These are phyloP conservation scores for Myiotriccus ornatus DNA, from an alignment of 2,797 vertebrate genomes.

Conservation along the genomic window DNA sequence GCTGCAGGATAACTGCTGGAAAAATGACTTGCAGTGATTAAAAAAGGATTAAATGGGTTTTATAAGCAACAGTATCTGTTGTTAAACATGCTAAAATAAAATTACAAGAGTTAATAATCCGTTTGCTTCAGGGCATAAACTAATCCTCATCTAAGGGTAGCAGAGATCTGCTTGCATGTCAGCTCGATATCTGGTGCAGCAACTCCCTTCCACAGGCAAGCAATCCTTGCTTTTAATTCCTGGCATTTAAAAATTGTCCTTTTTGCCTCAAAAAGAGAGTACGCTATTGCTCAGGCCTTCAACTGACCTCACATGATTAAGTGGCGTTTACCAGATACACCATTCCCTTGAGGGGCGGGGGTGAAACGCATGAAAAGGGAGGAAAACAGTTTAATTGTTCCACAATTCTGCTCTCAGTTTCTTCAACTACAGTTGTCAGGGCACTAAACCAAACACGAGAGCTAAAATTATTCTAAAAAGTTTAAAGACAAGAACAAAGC, in stretches of 20 bases:
- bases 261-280: neutral
- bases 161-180: slow-evolving; percentile 34
- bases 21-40: slow-evolving; percentile 50
- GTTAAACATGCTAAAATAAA: slow-evolving; percentile 68
- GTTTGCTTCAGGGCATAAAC: slow-evolving; percentile 54
- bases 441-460: neutral
- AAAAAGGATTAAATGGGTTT: slow-evolving; percentile 62
- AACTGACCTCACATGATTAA: slow-evolving; percentile 48
- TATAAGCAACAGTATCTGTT: slow-evolving; percentile 60
- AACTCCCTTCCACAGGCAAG: slow-evolving; percentile 18
- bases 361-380: slow-evolving; percentile 13
- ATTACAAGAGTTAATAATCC: slow-evolving; percentile 63
- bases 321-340: slow-evolving; percentile 27
- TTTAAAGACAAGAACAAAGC: neutral
- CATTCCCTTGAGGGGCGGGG: neutral
- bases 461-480: neutral
- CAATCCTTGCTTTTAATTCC: slow-evolving; percentile 1
- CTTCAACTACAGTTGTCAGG: neutral
- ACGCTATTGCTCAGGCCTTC: slow-evolving; percentile 3
- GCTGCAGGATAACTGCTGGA: slow-evolving; percentile 44
- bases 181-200: slow-evolving; percentile 20
- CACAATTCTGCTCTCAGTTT: neutral
- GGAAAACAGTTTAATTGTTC: slow-evolving; percentile 19
- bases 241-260: neutral
- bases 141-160: slow-evolving; percentile 51